Conservation (phyloP, 2,113 vertebrate species). For the Pycnonotus jocosus region DNA sequence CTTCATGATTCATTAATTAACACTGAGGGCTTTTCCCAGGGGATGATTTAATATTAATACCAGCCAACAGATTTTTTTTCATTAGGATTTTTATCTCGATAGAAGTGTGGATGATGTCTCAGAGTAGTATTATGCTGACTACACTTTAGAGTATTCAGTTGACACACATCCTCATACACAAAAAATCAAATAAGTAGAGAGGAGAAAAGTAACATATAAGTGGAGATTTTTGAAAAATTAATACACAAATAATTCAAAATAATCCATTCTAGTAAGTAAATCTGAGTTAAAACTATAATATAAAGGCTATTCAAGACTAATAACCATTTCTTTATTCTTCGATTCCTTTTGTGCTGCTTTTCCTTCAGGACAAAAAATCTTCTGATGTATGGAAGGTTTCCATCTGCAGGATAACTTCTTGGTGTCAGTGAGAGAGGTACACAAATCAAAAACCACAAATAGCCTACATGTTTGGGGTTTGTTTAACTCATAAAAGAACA, state of each 20-base stretch:
- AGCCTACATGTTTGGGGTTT: background rate
- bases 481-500: background rate
- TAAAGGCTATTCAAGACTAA: background rate
- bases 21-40: constrained; percentile 38
- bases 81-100: background rate
- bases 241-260: background rate
- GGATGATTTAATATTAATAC: constrained; percentile 38
- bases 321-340: background rate
- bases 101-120: background rate
- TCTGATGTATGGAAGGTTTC: background rate
- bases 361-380: background rate
- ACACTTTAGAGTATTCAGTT: background rate
- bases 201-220: background rate
- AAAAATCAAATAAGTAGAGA: background rate
- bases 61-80: background rate
- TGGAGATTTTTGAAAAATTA: background rate
- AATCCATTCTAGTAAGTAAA: background rate
- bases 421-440: background rate
- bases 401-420: background rate
- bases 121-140: background rate
- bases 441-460: background rate
- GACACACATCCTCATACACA: background rate
- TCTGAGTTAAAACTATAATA: background rate
- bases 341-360: background rate
- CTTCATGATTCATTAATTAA: constrained; percentile 70